Evolutionary conservation across 2,888 invertebrate genomes (phyloP), one percentile per base, ranked within the genome.

Genomic region (Amiota communis): DNA sequence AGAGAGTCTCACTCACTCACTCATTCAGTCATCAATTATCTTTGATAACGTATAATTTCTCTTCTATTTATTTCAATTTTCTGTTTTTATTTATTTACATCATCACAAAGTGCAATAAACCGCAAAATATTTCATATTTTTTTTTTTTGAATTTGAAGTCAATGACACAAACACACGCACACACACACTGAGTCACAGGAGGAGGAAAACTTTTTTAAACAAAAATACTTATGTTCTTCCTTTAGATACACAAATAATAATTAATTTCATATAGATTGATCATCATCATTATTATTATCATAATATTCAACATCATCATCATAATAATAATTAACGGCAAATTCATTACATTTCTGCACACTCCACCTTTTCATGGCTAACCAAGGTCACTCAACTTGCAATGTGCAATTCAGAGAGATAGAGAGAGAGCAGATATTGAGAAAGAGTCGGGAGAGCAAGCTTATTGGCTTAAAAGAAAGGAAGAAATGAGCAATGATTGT

Each of bases 371-470:
- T 47, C 11, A n/a, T 59, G 59, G 46, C 17, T 13, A 53, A 8
- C n/a, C 82, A 83, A 85, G 85, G 83, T 82, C 85, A 83, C 77
- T 83, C 85, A 83, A 83, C 84, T 82, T 78, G 73, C 69, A 36
- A 36, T 56, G 70, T 72, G 71, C 77, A 76, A 74, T 72, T 78
- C 68, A 3, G 13, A 13, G 63, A 36, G 63, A 63, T 9, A 12
- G 46, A 63, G 63, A 36, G 63, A 13, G 17, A 15, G 59, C 20
- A 10, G 9, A 1, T 3, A 3, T 3, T 2, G 8, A 36, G 36
- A 36, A 0, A 36, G 2, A 36, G 36, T 36, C 36, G 8, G 2
- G 36, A 36, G 36, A 36, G 36, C 36, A 36, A 36, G 36, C 36
- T 36, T 36, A 36, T 36, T 36, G 8, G 36, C 36, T 36, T 36